Base-by-base conservation (phyloP, 2,113 vertebrate genomes). In the Corythornis cristatus region DNA sequence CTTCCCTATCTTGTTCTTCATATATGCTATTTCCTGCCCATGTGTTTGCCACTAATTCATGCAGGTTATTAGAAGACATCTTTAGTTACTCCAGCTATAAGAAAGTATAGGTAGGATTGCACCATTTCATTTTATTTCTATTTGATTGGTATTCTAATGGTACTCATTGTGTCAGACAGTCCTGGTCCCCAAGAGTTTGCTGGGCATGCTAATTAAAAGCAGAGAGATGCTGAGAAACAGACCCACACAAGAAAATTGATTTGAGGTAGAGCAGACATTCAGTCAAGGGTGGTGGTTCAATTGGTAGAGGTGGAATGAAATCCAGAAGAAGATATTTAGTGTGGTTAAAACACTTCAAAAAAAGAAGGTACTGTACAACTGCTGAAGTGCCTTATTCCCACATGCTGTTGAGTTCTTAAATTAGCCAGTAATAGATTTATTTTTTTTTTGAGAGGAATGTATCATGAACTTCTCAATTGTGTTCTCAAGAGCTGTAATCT, bases 81-180 rank as follows among this genome's bases (percentile, higher is more conserved):
- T 33, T 58, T 48, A 43, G 45, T 3, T 29, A 71, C 29, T 71
- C 11, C 25, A 43, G 29, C 43, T 65, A 12, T 46, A 42, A 81
- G 46, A 43, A 85, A n/a, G 15, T 28, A 20, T 29, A 26, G 13
- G 46, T 37, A 61, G 53, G 45, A 50, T 61, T 50, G 82, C 22
- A 66, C 11, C 11, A 9, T 37, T 81, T 60, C 17, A 31, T 60
- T 75, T 54, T 33, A 33, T 45, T 66, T 45, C 22, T 81, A 3
- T 60, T 50, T 50, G 57, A 54, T 54, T 61, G 33, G 13, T 31
- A 13, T 40, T 13, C 12, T 20, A 79, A 13, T 7, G 13, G 46
- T 35, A 28, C 12, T 13, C 50, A 64, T 9, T 5, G 11, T 10
- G 9, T 21, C 16, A 48, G 29, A 17, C 1, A 0, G 20, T 17